A percentile compares a stretch with the other conserved stretches of the same genome.
phyloP scores from a whole-genome alignment of 1,140 invertebrate genomes.

The Ptiloglossa arizonensis region DNA sequence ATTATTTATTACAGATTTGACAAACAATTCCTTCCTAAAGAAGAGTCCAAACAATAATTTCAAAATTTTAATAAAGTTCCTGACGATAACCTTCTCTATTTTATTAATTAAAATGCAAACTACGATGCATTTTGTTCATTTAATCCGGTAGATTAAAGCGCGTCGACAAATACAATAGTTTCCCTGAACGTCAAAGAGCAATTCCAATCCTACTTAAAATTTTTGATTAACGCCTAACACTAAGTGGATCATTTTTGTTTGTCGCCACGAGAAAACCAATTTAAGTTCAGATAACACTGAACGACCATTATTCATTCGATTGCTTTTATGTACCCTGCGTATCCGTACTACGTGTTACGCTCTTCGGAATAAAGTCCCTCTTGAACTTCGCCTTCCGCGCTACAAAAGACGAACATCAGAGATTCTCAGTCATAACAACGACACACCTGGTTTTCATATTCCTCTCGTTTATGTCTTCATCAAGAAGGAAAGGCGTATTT shows the following conservation, averaged over 20 bases:
- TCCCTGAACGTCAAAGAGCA: neutral
- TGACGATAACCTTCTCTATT: no score
- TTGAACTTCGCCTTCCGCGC: neutral
- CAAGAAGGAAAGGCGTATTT: neutral
- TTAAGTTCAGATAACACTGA: slow-evolving; percentile 13
- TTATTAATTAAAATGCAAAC: no score
- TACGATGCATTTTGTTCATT: no score
- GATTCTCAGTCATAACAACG: neutral
- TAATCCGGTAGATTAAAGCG: no score
- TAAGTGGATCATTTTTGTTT: slow-evolving; percentile 27
- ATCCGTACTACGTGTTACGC: neutral
- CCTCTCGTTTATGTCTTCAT: neutral
- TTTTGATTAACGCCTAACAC: slow-evolving; percentile 11
- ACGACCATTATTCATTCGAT: slow-evolving; percentile 29
- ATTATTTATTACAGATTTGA: no score
- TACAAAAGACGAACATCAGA: neutral
- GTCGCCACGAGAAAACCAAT: slow-evolving; percentile 16
- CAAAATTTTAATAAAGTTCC: no score
- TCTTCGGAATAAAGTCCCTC: neutral
- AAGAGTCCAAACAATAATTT: no score
- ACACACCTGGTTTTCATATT: neutral
- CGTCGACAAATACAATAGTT: neutral
- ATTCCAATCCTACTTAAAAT: neutral
- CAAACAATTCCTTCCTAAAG: no score
- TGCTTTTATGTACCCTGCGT: neutral